Conservation (phyloP, 2,888 invertebrate genomes). For the Sesia bembeciformis region DNA sequence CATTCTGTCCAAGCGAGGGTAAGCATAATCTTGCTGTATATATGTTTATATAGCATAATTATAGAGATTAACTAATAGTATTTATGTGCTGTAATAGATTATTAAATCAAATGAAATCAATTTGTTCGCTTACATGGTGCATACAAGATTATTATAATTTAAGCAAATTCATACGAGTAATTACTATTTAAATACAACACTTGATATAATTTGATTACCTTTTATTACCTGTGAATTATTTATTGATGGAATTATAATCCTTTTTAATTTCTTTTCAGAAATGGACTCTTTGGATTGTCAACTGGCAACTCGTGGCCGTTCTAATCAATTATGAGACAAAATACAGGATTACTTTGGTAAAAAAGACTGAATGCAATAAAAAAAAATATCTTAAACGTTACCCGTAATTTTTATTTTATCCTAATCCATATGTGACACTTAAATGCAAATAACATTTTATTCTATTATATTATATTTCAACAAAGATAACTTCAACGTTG, state of each 20-base stretch:
- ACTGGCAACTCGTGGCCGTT: constrained; percentile 16
- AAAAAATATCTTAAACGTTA: background rate
- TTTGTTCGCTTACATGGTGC: too few species aligned
- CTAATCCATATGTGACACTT: background rate
- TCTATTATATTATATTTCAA: background rate
- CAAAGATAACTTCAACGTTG: too few species aligned
- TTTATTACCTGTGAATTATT: too few species aligned
- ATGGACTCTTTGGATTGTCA: constrained; percentile 16
- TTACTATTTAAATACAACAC: too few species aligned
- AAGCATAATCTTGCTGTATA: constrained; percentile 4
- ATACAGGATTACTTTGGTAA: background rate
- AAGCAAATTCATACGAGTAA: too few species aligned
- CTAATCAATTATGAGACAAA: constrained; percentile 1
- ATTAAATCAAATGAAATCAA: too few species aligned
- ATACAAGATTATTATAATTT: too few species aligned
- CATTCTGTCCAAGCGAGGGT: constrained; percentile 33
- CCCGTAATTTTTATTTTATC: background rate
- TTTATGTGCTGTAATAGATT: too few species aligned
- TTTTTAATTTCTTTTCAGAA: constrained; percentile 11
- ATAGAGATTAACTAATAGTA: too few species aligned
- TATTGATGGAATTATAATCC: background rate
- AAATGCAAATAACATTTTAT: background rate
- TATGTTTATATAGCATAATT: too few species aligned
- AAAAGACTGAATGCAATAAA: background rate
- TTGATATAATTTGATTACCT: too few species aligned